Conservation (phyloP, 2,888 invertebrate species). For the Macrosoma leucophasiata region DNA sequence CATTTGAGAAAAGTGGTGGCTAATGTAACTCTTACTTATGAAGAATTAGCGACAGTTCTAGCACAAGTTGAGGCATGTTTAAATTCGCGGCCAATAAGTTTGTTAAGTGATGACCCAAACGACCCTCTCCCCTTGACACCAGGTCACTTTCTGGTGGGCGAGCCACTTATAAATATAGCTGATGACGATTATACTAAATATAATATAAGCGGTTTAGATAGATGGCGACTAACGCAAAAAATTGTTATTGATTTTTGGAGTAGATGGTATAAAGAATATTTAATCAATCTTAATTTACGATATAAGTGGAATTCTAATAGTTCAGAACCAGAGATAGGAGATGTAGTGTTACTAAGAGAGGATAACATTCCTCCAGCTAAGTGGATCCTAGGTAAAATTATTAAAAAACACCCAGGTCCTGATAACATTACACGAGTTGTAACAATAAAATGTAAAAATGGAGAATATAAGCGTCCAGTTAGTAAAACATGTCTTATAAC, state of each 20-base stretch:
- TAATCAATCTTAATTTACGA: constrained; percentile 16
- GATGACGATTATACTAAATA: constrained; percentile 10
- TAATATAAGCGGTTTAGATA: constrained; percentile 8
- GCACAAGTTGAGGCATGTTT: too few relatives aligned
- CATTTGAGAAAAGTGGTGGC: too few relatives aligned
- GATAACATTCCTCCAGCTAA: constrained; percentile 20
- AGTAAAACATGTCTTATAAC: too few relatives aligned
- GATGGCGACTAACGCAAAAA: constrained; percentile 24
- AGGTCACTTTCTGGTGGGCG: constrained; percentile 24
- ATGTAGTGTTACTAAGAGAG: constrained; percentile 20
- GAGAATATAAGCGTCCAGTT: too few relatives aligned
- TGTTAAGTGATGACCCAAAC: constrained; percentile 17
- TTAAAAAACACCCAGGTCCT: constrained; percentile 3
- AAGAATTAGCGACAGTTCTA: too few relatives aligned
- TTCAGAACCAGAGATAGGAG: constrained; percentile 15
- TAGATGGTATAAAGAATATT: constrained; percentile 26
- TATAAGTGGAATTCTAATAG: constrained; percentile 19
- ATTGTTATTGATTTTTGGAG: constrained; percentile 26
- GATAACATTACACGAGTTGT: too few relatives aligned
- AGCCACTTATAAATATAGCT: constrained; percentile 18
- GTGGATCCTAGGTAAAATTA: constrained; percentile 20
- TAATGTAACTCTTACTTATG: too few relatives aligned
- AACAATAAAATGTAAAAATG: too few relatives aligned
- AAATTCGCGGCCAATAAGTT: too few relatives aligned
- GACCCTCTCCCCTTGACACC: constrained; percentile 22